These are phyloP conservation scores for Palythoa grandis DNA, from an alignment of 92 coral and sea anemone species.

Conservation along the genomic window DNA sequence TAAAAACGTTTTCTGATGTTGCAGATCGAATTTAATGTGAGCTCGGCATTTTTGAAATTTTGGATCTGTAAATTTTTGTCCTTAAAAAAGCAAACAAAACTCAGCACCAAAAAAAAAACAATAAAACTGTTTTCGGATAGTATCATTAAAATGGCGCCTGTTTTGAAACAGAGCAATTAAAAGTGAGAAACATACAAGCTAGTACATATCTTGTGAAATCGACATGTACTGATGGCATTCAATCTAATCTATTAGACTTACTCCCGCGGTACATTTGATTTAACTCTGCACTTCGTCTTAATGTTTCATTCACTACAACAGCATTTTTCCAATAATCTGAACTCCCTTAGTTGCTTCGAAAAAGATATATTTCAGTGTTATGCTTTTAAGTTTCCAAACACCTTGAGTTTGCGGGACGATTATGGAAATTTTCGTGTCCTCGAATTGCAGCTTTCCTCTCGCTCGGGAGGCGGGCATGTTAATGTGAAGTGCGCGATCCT, in stretches of 20 bases:
- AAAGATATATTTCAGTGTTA: background rate
- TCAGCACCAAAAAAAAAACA: background rate
- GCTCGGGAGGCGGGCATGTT: conserved; percentile 10
- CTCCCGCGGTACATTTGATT: background rate
- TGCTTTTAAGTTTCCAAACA: background rate
- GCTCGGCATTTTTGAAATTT: background rate
- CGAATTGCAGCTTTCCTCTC: background rate
- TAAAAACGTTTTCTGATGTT: background rate
- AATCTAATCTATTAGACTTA: background rate
- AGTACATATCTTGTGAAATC: background rate
- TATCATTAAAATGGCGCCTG: background rate
- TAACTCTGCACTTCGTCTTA: background rate
- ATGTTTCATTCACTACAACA: background rate
- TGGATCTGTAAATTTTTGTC: background rate
- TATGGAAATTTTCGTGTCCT: background rate
- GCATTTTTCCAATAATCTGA: background rate
- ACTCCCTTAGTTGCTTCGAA: background rate
- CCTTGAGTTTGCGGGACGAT: background rate
- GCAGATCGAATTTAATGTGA: background rate
- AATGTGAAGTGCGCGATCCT: conserved; percentile 19
- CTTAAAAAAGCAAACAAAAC: background rate
- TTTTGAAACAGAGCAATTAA: background rate
- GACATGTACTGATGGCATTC: background rate
- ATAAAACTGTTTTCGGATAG: background rate
- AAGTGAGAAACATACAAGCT: background rate